A percentile compares a stretch with the other conserved stretches of the same genome.
These are phyloP conservation scores for Crax fasciolata DNA, from an alignment of 2,797 vertebrate genomes.

Conservation along the genomic window DNA sequence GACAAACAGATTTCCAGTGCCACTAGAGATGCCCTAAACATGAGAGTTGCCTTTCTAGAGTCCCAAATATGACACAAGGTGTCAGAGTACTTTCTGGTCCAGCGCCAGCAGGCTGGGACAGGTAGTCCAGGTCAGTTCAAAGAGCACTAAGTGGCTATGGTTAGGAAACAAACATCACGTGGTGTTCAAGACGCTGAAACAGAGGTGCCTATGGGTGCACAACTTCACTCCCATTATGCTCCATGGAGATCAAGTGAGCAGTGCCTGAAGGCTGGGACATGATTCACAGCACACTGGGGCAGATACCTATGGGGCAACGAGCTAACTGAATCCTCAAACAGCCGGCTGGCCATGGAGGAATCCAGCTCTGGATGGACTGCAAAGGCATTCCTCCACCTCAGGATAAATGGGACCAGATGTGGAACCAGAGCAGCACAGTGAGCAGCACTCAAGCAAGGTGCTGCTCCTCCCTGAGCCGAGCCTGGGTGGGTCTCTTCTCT, in stretches of 20 bases:
- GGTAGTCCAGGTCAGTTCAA: not conserved
- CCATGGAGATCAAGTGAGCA: not conserved
- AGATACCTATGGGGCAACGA: not conserved
- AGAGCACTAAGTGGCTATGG: accelerated
- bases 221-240: not conserved
- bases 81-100: not conserved
- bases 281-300: not conserved
- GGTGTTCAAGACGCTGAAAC: not conserved
- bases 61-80: not conserved
- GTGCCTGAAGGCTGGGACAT: not conserved
- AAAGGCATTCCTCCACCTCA: not conserved
- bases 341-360: not conserved
- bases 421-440: not conserved
- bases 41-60: not conserved
- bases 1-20: not conserved
- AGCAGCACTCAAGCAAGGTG: not conserved
- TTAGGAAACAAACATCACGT: not conserved
- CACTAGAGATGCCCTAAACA: not conserved
- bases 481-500: not conserved
- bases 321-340: not conserved
- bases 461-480: not conserved
- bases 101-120: not conserved
- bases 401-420: not conserved
- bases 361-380: not conserved
- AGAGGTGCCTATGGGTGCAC: not conserved